Evolutionary conservation across 2,113 vertebrate genomes (phyloP).

Genomic region (Campylomormyrus numenius): DNA sequence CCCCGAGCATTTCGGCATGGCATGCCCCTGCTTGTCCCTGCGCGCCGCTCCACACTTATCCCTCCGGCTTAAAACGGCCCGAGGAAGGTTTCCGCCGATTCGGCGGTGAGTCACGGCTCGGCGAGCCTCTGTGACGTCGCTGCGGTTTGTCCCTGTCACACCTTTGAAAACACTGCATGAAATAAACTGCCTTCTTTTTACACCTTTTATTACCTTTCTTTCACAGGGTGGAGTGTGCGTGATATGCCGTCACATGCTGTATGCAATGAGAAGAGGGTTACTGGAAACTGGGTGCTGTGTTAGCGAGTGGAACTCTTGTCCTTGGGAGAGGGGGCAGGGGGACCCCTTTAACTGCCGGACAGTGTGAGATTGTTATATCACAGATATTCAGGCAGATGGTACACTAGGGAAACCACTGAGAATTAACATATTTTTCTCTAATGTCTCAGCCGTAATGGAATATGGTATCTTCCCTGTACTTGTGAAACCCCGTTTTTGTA

Average conservation of each 20-base stretch:
- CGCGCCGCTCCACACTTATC: neutral
- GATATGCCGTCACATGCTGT: slow-evolving; percentile 27
- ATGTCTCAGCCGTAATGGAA: slow-evolving; percentile 27
- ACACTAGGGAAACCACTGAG: neutral
- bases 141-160: neutral
- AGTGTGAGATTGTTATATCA: neutral
- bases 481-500: slow-evolving; percentile 8
- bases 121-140: neutral
- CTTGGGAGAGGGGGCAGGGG: slow-evolving; percentile 33
- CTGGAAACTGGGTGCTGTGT: slow-evolving; percentile 64
- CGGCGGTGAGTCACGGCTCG: neutral
- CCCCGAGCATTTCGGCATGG: neutral
- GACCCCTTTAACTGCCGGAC: neutral
- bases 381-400: neutral
- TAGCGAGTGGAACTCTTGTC: slow-evolving; percentile 60
- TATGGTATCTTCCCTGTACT: slow-evolving; percentile 24
- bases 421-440: neutral
- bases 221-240: neutral
- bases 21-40: neutral
- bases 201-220: neutral
- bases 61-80: neutral
- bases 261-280: slow-evolving; percentile 47
- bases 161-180: neutral
- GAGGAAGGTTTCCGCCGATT: neutral
- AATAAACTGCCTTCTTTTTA: neutral